A percentile compares a stretch with the other conserved stretches of the same genome.
phyloP scores from a whole-genome alignment of 2,113 vertebrate species.

The Nansenia antarctica region DNA sequence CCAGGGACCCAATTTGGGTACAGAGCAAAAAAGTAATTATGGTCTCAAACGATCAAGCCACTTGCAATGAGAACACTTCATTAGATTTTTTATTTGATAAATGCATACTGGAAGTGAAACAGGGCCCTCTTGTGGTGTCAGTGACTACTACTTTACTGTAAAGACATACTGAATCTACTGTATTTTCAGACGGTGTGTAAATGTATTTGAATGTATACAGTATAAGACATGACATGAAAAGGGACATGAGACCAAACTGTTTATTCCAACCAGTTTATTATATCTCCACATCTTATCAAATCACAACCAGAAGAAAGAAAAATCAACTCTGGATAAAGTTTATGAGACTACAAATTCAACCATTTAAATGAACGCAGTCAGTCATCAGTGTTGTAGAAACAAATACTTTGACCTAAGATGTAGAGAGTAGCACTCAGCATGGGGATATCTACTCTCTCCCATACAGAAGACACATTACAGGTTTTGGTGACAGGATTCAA shows the following conservation, averaged over 20 bases:
- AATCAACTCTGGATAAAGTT: slow-evolving; percentile 27
- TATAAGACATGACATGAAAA: neutral
- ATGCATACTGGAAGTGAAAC: slow-evolving; percentile 8
- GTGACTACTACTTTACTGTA: too few relatives aligned
- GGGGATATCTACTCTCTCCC: neutral
- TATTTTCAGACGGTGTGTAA: neutral
- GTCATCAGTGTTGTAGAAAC: too few relatives aligned
- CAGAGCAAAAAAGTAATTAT: too few relatives aligned
- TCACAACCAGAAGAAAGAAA: neutral
- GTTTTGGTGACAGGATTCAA: slow-evolving; percentile 41
- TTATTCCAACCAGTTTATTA: neutral
- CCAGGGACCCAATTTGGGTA: too few relatives aligned
- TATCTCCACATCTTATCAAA: slow-evolving; percentile 1
- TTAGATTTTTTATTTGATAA: neutral
- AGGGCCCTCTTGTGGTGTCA: slow-evolving; percentile 38
- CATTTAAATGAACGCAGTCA: slow-evolving; percentile 17
- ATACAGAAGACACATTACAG: slow-evolving; percentile 23
- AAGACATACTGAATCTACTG: neutral
- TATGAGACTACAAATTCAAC: slow-evolving; percentile 47
- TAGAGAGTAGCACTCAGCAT: neutral
- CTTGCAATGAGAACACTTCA: neutral
- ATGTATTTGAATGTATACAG: neutral
- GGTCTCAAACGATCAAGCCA: too few relatives aligned
- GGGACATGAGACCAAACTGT: neutral
- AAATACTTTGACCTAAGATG: slow-evolving; percentile 5